Base-by-base conservation (phyloP, 2,113 vertebrate species). In the Emberiza fucata region DNA sequence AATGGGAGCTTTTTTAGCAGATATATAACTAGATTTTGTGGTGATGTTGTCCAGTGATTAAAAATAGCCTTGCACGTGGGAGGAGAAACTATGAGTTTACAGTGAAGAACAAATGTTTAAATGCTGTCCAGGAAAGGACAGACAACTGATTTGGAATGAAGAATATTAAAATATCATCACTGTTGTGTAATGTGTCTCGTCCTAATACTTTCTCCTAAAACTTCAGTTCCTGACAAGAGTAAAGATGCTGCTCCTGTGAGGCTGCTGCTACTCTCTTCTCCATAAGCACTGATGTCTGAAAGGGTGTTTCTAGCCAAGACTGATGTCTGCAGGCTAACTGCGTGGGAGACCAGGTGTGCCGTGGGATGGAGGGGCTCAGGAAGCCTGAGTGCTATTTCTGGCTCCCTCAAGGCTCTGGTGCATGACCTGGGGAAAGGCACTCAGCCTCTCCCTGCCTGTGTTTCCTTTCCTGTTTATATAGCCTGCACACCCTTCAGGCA, bases 381-480 rank as follows among this genome's bases (percentile, higher is more conserved):
- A 97, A 97, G 83, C 61, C 37, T 6, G 20, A 37, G 57, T 14
- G 64, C 88, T 97, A 92, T 96, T 97, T 83, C 90, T 97, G 92
- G 56, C 88, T 68, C n/a, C 40, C 44, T 63, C 75, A 59, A 54
- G 90, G 87, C 70, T 91, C 85, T 88, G 78, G 78, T 1, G 0
- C 69, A 63, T 93, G 95, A 94, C 86, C 85, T 90, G 88, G 90
- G 90, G 86, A 92, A 94, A 88, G 50, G 57, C 94, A 35, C 86
- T 95, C 48, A 59, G 79, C 51, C 51, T 92, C 56, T 95, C 87
- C 54, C 63, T 65, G 78, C 47, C 50, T 39, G 57, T 31, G 37
- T 27, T 90, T 83, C 92, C 85, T 86, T 96, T 95, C 92, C 94
- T 97, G 92, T 95, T 93, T 96, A 88, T 84, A 12, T 29, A 90